These are phyloP conservation scores for Cephalopachus bancanus DNA, from an alignment of 2,797 vertebrate species.

Conservation along the genomic window DNA sequence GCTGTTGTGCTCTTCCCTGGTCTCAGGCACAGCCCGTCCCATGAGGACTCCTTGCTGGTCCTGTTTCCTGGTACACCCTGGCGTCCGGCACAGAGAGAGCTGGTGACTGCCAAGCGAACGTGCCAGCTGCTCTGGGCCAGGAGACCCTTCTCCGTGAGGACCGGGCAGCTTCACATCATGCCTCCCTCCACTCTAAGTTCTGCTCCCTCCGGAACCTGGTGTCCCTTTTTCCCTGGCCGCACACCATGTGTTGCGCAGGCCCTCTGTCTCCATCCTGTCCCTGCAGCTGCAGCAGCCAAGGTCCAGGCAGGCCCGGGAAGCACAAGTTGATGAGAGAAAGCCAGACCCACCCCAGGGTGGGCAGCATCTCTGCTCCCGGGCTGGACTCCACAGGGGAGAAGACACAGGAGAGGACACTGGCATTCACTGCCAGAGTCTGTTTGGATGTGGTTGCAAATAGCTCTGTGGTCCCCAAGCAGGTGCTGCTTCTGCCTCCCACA, in stretches of 20 bases:
- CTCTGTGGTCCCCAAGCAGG: neutral
- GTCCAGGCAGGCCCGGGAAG: neutral
- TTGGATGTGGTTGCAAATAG: neutral
- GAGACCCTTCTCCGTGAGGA: neutral
- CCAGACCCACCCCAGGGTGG: too few relatives aligned
- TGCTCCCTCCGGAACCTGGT: neutral
- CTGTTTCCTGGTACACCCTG: too few relatives aligned
- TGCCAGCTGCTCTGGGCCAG: too few relatives aligned
- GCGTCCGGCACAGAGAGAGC: neutral
- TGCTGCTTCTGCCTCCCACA: too few relatives aligned
- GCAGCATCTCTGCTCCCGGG: too few relatives aligned
- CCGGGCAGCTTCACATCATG: neutral
- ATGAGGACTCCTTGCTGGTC: neutral
- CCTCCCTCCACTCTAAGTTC: too few relatives aligned
- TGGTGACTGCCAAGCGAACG: neutral
- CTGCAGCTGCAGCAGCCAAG: neutral
- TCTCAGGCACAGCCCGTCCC: neutral
- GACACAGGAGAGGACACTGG: too few relatives aligned
- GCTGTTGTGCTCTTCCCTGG: neutral
- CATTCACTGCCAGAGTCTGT: accelerated
- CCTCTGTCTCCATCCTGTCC: neutral
- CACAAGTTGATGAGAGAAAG: neutral
- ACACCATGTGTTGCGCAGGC: accelerated
- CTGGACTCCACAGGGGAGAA: neutral
- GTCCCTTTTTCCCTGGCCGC: too few relatives aligned